Conservation (phyloP, 2,888 invertebrate genomes). For the Tenodera sinensis region DNA sequence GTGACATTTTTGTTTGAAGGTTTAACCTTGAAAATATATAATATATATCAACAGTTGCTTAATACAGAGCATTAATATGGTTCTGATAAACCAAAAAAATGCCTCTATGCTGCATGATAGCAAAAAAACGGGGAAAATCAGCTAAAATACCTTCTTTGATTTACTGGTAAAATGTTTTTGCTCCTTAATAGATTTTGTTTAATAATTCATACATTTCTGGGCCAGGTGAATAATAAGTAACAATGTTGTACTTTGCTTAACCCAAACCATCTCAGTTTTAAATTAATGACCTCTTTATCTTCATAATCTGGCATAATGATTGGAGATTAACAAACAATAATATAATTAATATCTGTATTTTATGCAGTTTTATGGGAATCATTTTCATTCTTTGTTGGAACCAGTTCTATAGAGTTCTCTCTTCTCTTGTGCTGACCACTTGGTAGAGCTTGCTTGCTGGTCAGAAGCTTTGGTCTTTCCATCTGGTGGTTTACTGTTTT, state of each 20-base stretch:
- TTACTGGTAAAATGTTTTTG: neutral
- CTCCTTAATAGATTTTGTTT: neutral
- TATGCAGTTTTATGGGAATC: too few relatives aligned
- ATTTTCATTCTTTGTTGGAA: neutral
- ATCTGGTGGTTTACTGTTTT: neutral
- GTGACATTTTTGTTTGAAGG: neutral
- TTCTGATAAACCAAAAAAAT: neutral
- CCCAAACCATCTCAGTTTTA: neutral
- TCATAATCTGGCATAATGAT: neutral
- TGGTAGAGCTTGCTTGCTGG: neutral
- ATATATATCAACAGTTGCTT: neutral
- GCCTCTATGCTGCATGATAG: neutral
- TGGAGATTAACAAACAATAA: neutral
- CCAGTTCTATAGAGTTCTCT: neutral
- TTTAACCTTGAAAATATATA: neutral
- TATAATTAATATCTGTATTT: neutral
- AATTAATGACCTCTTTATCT: neutral
- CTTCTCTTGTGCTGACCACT: constrained; percentile 13
- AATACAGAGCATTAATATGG: neutral
- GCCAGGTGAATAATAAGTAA: neutral
- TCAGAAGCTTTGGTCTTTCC: neutral
- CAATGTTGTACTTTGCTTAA: neutral
- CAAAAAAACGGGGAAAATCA: neutral
- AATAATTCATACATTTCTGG: neutral
- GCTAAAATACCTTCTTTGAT: neutral